These are phyloP conservation scores for Mimachlamys varia DNA, from an alignment of 2,888 invertebrate genomes.

Conservation along the genomic window DNA sequence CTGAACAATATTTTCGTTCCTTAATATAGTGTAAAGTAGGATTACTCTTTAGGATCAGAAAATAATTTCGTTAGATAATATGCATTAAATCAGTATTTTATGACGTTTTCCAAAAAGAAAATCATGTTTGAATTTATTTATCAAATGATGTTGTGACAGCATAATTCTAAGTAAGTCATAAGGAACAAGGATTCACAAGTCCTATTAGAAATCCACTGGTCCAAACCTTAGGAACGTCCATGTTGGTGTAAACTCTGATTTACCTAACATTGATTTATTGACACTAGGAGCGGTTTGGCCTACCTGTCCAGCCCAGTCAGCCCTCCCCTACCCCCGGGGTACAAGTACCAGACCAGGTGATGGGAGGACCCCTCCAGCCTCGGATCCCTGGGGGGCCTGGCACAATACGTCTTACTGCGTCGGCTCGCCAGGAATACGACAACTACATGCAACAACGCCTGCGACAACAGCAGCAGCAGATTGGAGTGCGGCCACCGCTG, in stretches of 20 bases:
- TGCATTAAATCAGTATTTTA: too few relatives aligned
- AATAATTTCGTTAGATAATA: too few relatives aligned
- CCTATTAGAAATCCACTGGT: too few relatives aligned
- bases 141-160: too few relatives aligned
- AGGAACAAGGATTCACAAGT: too few relatives aligned
- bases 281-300: conserved; percentile 67
- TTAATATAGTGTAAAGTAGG: too few relatives aligned
- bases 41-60: too few relatives aligned
- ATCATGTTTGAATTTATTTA: too few relatives aligned
- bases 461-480: conserved; percentile 62
- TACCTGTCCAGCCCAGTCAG: conserved; percentile 54
- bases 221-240: too few relatives aligned
- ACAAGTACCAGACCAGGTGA: conserved; percentile 38
- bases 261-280: neutral
- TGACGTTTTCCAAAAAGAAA: too few relatives aligned
- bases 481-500: conserved; percentile 51
- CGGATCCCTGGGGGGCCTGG: conserved; percentile 57
- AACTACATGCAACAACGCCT: conserved; percentile 78
- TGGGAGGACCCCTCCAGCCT: conserved; percentile 44
- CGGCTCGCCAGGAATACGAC: conserved; percentile 78
- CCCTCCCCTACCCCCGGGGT: conserved; percentile 53
- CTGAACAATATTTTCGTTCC: neutral
- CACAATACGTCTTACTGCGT: conserved; percentile 58
- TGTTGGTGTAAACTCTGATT: too few relatives aligned
- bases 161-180: too few relatives aligned